Evolutionary conservation across 2,113 vertebrate genomes (phyloP).

Genomic region (Coturnix japonica): DNA sequence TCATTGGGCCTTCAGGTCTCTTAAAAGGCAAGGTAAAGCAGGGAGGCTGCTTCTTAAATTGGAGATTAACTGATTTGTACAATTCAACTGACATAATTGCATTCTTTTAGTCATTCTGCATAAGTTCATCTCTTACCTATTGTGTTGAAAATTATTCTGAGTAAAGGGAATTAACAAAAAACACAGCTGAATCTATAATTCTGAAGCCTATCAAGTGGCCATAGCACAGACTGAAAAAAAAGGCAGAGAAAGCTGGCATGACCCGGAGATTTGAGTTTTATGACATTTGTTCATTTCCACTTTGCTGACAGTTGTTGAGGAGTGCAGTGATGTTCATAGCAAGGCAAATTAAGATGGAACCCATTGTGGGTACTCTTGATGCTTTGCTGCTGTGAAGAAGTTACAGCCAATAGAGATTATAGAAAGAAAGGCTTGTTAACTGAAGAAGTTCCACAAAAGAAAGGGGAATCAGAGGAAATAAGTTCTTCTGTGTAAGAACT

Average conservation of each 20-base stretch:
- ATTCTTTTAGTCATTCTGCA: neutral
- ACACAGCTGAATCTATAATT: neutral
- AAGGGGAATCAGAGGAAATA: neutral
- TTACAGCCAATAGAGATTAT: neutral
- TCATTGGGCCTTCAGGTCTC: slow-evolving; percentile 83
- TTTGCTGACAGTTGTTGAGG: neutral
- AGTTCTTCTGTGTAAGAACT: neutral
- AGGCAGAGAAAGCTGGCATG: neutral
- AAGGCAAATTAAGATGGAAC: neutral
- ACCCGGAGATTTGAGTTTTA: neutral
- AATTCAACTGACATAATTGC: neutral
- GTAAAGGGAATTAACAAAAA: neutral
- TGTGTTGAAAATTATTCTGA: neutral
- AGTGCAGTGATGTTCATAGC: neutral
- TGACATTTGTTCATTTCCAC: neutral
- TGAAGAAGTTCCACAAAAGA: neutral
- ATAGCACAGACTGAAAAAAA: neutral
- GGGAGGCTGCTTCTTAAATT: neutral
- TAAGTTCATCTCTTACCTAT: neutral
- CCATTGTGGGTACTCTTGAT: neutral
- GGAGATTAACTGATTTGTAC: neutral
- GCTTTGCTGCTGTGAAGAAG: neutral
- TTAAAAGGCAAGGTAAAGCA: slow-evolving; percentile 81
- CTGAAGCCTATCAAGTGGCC: neutral
- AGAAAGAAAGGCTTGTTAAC: neutral